Evolutionary conservation across 2,797 vertebrate genomes (phyloP).

Genomic region (Notoglanidium macrostoma): DNA sequence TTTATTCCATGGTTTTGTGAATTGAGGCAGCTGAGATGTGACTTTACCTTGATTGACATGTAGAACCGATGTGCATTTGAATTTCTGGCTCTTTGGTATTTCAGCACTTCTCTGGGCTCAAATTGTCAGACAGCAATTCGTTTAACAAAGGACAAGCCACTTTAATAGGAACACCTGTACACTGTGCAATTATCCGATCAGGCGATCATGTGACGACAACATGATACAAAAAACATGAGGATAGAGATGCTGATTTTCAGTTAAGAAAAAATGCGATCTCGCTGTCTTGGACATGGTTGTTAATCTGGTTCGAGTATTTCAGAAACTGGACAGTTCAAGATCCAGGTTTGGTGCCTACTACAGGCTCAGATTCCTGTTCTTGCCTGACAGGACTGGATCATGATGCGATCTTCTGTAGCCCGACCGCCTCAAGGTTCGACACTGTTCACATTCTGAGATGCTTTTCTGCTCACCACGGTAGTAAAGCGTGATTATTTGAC

Average conservation of each 20-base stretch:
- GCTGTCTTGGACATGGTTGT: background rate
- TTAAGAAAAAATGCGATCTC: background rate
- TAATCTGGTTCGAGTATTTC: background rate
- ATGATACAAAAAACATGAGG: background rate
- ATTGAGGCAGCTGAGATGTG: background rate
- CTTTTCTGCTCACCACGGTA: background rate
- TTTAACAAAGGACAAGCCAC: background rate
- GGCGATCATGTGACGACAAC: background rate
- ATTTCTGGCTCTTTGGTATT: background rate
- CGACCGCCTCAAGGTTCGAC: too few relatives aligned
- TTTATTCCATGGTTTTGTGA: background rate
- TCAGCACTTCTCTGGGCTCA: too few relatives aligned
- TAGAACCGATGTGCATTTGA: background rate
- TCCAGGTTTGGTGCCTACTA: too few relatives aligned
- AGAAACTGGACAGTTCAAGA: background rate
- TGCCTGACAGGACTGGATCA: background rate
- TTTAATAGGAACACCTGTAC: background rate
- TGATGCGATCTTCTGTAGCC: too few relatives aligned
- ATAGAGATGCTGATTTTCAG: background rate
- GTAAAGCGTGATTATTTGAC: background rate
- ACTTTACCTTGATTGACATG: background rate
- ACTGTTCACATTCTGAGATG: background rate
- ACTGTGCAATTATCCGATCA: background rate
- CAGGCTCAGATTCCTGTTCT: background rate
- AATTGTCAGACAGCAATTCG: background rate